phyloP scores from a whole-genome alignment of 1,140 invertebrate genomes.

The Drosophila arawakana region DNA sequence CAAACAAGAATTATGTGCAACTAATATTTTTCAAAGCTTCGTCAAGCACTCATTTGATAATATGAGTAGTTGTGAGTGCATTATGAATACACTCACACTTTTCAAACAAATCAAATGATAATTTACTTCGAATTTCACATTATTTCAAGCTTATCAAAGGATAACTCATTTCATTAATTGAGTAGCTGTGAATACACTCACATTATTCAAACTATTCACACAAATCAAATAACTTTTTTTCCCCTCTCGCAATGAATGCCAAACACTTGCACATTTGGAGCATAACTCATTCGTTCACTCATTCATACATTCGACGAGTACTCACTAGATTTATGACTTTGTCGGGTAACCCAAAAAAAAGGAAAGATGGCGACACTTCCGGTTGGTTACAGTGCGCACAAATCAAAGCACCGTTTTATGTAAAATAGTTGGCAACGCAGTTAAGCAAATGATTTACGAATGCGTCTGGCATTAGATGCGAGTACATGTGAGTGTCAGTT shows the following conservation, averaged over 20 bases:
- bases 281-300: constrained; percentile 26
- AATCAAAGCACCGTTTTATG: constrained; percentile 65
- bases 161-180: too few relatives aligned
- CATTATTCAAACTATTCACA: neutral
- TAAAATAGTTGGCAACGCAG: constrained; percentile 73
- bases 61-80: too few relatives aligned
- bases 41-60: too few relatives aligned
- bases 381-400: constrained; percentile 42
- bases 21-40: neutral
- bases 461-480: constrained; percentile 65
- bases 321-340: constrained; percentile 58
- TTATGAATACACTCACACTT: too few relatives aligned
- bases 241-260: neutral
- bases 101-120: too few relatives aligned
- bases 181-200: neutral
- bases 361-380: constrained; percentile 69
- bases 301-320: constrained; percentile 20
- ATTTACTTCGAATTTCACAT: too few relatives aligned
- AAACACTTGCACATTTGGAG: neutral
- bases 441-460: constrained; percentile 75
- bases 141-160: too few relatives aligned
- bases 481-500: neutral
- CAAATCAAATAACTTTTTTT: neutral
- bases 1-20: neutral
- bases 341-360: neutral